Evolutionary conservation across 2,797 vertebrate genomes (phyloP), one percentile per base, ranked within the genome.

Genomic region (Synaphobranchus kaupii): DNA sequence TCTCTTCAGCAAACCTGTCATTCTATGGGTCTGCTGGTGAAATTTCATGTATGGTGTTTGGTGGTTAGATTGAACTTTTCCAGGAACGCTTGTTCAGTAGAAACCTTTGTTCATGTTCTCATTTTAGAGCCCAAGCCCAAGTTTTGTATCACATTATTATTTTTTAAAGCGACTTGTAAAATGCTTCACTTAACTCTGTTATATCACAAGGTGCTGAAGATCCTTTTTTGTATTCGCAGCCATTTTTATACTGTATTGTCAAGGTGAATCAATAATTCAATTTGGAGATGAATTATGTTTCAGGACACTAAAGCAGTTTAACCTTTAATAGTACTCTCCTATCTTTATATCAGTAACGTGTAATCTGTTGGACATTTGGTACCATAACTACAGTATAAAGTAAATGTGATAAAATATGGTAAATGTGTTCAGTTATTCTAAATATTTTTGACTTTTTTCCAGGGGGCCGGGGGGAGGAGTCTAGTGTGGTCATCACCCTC

Each of bases 401-500:
- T 47, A 25, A 80, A 47, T 47, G 31, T 0, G 15, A 4, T 34
- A 71, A 71, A 71, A 28, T 39, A 15, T 39, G 13, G 15, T 34
- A 17, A 10, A 12, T 34, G n/a, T 13, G n/a, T 31, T 3, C 31
- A 39, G 22, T 47, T 78, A 3, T 78, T 78, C 39, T 22, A 22
- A 78, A 44, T 2, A 44, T 15, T 71, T 48, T 50, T 76, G 12
- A n/a, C 78, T 87, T 73, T 71, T 73, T 89, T 4, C 54, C 90
- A 99, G 98, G 98, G 78, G 98, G 98, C 8, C 96, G 97, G 60
- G 98, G 97, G 50, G 98, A 97, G 90, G 97, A 99, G 90, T 97
- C 97, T 56, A 96, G 96, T n/a, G 97, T 98, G 95, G 97, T 99
- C 90, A 97, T 99, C 94, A 99, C 98, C 0, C 97, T 99, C 88